These are phyloP conservation scores for Lontra canadensis DNA, from an alignment of 2,113 vertebrate species.

Conservation along the genomic window DNA sequence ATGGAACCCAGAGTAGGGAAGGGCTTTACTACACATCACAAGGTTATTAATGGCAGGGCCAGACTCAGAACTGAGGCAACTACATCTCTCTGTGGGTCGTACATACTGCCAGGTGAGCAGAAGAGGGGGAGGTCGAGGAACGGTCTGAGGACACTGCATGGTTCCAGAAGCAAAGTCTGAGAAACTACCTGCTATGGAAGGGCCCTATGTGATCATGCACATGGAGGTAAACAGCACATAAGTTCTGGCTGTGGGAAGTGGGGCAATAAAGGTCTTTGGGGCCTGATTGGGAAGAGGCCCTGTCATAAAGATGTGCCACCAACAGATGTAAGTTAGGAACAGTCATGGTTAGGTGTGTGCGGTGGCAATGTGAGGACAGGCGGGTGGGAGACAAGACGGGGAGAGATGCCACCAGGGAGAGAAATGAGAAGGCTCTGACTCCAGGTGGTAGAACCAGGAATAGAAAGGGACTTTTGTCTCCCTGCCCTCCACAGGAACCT, in stretches of 20 bases:
- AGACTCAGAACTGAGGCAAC: neutral
- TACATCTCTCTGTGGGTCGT: neutral
- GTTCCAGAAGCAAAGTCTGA: neutral
- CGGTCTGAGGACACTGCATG: rapidly evolving
- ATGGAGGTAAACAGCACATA: neutral
- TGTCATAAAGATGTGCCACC: neutral
- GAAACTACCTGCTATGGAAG: neutral
- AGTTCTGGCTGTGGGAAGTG: neutral
- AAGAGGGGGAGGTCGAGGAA: neutral
- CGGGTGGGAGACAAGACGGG: neutral
- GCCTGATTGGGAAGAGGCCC: neutral
- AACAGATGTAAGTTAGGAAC: neutral
- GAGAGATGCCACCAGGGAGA: too few relatives aligned
- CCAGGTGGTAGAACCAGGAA: too few relatives aligned
- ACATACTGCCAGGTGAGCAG: neutral
- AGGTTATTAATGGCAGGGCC: neutral
- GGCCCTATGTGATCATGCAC: rapidly evolving
- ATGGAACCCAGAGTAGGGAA: neutral
- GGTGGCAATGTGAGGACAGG: neutral
- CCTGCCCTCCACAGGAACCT: rapidly evolving
- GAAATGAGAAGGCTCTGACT: neutral
- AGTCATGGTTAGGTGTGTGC: too few relatives aligned
- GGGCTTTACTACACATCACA: neutral
- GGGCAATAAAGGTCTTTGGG: neutral
- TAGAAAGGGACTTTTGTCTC: neutral